Conservation (phyloP, 1,140 invertebrate species). For the Rhizoglyphus robini region DNA sequence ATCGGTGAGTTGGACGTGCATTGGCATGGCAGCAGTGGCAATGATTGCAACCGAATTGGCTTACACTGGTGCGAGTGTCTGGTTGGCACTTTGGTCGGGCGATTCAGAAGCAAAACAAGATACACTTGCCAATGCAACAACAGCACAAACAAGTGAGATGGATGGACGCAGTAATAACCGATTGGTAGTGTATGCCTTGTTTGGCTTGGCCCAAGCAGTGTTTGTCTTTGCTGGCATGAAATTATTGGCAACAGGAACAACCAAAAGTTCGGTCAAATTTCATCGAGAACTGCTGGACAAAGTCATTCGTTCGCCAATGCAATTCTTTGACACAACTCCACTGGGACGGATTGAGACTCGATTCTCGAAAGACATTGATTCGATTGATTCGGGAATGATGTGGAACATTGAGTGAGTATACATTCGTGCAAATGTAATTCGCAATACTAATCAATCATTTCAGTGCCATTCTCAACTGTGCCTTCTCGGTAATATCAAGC, state of each 20-base stretch:
- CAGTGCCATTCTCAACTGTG: conserved; percentile 29
- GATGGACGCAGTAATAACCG: too few species aligned
- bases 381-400: conserved; percentile 31
- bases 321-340: conserved; percentile 36
- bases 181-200: not conserved
- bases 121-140: conserved; percentile 27
- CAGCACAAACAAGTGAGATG: too few species aligned
- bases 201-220: conserved; percentile 17
- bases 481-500: conserved; percentile 37
- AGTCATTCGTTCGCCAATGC: conserved; percentile 32
- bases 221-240: not conserved
- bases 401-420: conserved; percentile 28
- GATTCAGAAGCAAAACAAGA: conserved; percentile 14
- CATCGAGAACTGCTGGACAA: conserved; percentile 30
- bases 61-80: conserved; percentile 78
- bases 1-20: conserved; percentile 21
- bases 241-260: not conserved
- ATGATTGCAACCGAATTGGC: conserved; percentile 38
- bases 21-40: conserved; percentile 22
- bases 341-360: conserved; percentile 44
- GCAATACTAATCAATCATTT: not conserved
- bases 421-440: not conserved
- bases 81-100: conserved; percentile 55
- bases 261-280: conserved; percentile 20
- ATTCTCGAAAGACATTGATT: conserved; percentile 39